Percentiles rank a stretch among this genome's conserved stretches.
These are phyloP conservation scores for Meliscaeva auricollis DNA, from an alignment of 2,888 invertebrate genomes.

Conservation along the genomic window DNA sequence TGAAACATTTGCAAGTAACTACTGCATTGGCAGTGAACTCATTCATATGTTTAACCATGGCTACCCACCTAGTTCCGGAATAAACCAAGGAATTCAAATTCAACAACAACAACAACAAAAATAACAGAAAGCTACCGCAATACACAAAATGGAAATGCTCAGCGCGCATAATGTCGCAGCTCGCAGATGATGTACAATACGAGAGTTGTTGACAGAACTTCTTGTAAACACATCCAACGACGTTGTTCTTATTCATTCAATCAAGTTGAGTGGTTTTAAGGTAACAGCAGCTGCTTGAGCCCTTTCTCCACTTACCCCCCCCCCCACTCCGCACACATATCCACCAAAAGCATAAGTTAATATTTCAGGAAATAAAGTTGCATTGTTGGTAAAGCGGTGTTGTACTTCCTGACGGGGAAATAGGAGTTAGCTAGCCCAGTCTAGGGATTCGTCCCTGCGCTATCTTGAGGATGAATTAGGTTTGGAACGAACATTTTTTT, in stretches of 20 bases:
- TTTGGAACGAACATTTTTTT: no score
- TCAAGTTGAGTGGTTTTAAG: slow-evolving; percentile 74
- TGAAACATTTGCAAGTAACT: slow-evolving; percentile 64
- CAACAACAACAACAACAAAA: slow-evolving; percentile 47
- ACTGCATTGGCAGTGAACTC: slow-evolving; percentile 72
- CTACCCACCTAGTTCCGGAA: slow-evolving; percentile 27
- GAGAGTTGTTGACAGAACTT: slow-evolving; percentile 73
- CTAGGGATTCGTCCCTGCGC: no score
- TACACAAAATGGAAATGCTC: slow-evolving; percentile 74
- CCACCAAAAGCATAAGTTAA: not conserved
- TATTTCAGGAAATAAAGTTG: not conserved
- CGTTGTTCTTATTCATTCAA: slow-evolving; percentile 71
- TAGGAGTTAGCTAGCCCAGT: no score
- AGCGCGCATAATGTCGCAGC: slow-evolving; percentile 71
- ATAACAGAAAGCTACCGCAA: slow-evolving; percentile 61
- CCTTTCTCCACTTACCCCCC: not conserved
- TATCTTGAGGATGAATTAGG: no score
- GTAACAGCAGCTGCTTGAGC: slow-evolving; percentile 39
- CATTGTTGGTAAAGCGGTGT: no score
- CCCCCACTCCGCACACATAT: not conserved
- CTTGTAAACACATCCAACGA: slow-evolving; percentile 72
- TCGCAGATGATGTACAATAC: slow-evolving; percentile 72
- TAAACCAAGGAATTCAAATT: slow-evolving; percentile 14
- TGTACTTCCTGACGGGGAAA: no score
- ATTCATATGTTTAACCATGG: slow-evolving; percentile 60